Evolutionary conservation across 2,888 invertebrate genomes (phyloP).

Genomic region (Apamea sordens): DNA sequence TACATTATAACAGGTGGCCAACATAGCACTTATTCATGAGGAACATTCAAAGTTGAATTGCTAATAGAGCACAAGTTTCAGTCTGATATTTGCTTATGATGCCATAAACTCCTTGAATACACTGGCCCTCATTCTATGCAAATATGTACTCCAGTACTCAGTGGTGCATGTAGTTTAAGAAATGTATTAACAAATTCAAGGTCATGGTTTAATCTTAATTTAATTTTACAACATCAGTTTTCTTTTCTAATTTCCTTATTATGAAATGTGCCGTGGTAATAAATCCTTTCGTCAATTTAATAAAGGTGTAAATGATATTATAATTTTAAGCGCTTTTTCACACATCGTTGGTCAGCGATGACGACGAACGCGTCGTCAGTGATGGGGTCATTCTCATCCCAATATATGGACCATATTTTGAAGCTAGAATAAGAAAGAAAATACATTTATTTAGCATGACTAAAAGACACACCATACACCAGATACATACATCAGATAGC

Average conservation of each 20-base stretch:
- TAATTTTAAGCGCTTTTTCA: not conserved
- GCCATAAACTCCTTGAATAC: not conserved
- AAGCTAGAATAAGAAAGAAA: too few relatives aligned
- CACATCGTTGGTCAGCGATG: not conserved
- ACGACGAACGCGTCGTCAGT: not conserved
- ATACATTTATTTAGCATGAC: too few relatives aligned
- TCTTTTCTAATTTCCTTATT: not conserved
- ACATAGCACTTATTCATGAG: not conserved
- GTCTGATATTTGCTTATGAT: not conserved
- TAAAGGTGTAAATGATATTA: too few relatives aligned
- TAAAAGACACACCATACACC: too few relatives aligned
- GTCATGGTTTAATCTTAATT: conserved; percentile 12
- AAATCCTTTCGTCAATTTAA: not conserved
- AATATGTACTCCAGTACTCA: not conserved
- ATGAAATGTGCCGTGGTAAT: not conserved
- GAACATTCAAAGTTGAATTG: not conserved
- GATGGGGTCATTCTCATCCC: not conserved
- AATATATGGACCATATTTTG: not conserved
- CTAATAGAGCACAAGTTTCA: not conserved
- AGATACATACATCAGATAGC: too few relatives aligned
- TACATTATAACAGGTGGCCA: not conserved
- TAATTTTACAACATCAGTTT: not conserved
- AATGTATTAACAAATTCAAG: conserved; percentile 6
- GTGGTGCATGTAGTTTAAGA: not conserved
- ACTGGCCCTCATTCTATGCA: not conserved